A percentile compares a stretch with the other conserved stretches of the same genome.
phyloP scores from a whole-genome alignment of 2,113 vertebrate genomes.

The Mobula hypostoma region DNA sequence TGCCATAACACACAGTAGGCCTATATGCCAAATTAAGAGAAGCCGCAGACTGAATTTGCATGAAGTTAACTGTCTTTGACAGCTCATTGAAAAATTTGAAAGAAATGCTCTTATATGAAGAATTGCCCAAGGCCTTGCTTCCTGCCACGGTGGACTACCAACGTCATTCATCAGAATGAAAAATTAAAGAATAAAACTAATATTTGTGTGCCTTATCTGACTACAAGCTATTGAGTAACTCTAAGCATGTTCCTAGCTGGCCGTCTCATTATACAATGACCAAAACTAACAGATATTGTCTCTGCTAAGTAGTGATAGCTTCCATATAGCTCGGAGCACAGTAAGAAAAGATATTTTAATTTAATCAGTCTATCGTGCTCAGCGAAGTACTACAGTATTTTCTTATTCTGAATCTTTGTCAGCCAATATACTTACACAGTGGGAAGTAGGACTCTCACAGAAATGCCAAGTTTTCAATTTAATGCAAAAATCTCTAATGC shows the following conservation, averaged over 20 bases:
- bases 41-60: background rate
- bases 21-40: slow-evolving; percentile 33
- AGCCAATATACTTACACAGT: background rate
- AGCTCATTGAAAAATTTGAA: slow-evolving; percentile 35
- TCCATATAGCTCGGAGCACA: background rate
- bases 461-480: background rate
- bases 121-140: slow-evolving; percentile 7
- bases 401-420: slow-evolving; percentile 35
- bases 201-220: slow-evolving; percentile 37
- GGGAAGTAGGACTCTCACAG: background rate
- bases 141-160: slow-evolving; percentile 18
- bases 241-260: slow-evolving; percentile 29
- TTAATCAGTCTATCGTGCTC: slow-evolving; percentile 31
- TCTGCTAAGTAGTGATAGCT: slow-evolving; percentile 11
- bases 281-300: slow-evolving; percentile 32
- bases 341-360: slow-evolving; percentile 22
- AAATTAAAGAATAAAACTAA: slow-evolving; percentile 39
- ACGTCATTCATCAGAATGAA: slow-evolving; percentile 38
- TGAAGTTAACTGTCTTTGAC: slow-evolving; percentile 35
- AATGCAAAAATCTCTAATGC: background rate
- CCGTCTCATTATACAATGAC: slow-evolving; percentile 37
- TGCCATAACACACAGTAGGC: background rate
- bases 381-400: slow-evolving; percentile 12
- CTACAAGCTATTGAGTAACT: slow-evolving; percentile 35
- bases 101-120: slow-evolving; percentile 31